phyloP scores from a whole-genome alignment of 2,797 vertebrate species.

The Apogon hyalosoma region DNA sequence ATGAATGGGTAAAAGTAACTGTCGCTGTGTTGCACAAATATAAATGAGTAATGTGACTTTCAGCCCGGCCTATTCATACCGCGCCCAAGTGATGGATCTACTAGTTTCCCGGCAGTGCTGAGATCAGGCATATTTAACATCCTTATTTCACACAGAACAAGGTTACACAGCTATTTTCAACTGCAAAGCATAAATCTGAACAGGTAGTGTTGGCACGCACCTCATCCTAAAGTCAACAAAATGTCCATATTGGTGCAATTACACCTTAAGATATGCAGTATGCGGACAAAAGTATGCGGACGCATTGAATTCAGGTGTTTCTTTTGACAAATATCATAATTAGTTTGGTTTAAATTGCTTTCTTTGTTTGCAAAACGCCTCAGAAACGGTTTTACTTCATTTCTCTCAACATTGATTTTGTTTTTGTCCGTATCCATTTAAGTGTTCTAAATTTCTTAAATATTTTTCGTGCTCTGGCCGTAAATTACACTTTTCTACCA shows the following conservation, averaged over 20 bases:
- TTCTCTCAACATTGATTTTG: no score
- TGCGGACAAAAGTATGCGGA: no score
- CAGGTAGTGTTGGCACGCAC: not conserved
- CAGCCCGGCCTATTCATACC: not conserved
- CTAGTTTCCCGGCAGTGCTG: conserved; percentile 20
- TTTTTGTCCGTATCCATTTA: no score
- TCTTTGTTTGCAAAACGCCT: no score
- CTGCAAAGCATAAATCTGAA: conserved; percentile 10
- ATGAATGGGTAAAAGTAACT: conserved; percentile 37
- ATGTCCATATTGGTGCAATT: not conserved
- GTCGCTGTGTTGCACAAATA: conserved; percentile 28
- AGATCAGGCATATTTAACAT: conserved; percentile 33
- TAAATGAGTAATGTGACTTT: conserved; percentile 33
- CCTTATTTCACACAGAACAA: conserved; percentile 14
- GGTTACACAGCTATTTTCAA: conserved; percentile 9
- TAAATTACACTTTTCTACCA: no score
- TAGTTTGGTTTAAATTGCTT: no score
- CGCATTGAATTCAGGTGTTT: no score
- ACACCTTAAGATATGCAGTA: no score
- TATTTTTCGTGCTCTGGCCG: no score
- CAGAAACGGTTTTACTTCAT: no score
- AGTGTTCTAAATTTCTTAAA: no score
- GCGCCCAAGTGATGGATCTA: conserved; percentile 31
- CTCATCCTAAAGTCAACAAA: not conserved
- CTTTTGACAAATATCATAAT: no score